These are phyloP conservation scores for Procapra przewalskii DNA, from an alignment of 2,113 vertebrate species.

Conservation along the genomic window DNA sequence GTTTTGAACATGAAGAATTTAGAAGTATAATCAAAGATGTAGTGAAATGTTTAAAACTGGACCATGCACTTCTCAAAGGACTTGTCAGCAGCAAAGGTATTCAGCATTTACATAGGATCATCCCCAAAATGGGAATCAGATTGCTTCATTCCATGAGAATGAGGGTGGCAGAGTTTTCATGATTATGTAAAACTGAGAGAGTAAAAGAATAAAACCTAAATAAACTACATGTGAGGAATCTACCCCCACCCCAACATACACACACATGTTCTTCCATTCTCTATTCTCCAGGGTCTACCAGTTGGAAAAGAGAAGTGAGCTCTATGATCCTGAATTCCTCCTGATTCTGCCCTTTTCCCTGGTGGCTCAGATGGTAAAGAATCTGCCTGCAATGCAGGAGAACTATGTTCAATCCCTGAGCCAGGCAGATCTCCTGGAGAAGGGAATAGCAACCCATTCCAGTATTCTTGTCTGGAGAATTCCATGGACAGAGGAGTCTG, in stretches of 20 bases:
- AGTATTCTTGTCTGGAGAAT: neutral
- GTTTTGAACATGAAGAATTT: conserved; percentile 67
- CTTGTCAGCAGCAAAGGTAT: conserved; percentile 44
- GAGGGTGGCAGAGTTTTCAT: neutral
- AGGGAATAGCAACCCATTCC: neutral
- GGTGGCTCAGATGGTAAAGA: neutral
- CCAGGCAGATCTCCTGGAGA: neutral
- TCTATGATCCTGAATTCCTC: neutral
- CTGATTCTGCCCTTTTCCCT: neutral
- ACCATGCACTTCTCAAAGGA: conserved; percentile 46
- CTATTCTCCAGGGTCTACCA: neutral
- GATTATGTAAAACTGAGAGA: neutral
- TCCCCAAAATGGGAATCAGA: neutral
- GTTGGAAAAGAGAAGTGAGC: neutral
- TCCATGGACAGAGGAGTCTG: neutral
- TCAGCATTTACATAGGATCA: conserved; percentile 18
- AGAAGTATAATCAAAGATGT: conserved; percentile 63
- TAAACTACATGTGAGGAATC: neutral
- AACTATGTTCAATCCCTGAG: neutral
- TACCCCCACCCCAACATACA: neutral
- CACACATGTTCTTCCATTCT: neutral
- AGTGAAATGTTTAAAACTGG: conserved; percentile 46
- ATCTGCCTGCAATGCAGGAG: neutral
- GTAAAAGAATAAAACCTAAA: neutral
- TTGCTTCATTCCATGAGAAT: conserved; percentile 19